A percentile compares a stretch with the other conserved stretches of the same genome.
phyloP scores from a whole-genome alignment of 2,888 invertebrate species.

The Ferdinandea cuprea region DNA sequence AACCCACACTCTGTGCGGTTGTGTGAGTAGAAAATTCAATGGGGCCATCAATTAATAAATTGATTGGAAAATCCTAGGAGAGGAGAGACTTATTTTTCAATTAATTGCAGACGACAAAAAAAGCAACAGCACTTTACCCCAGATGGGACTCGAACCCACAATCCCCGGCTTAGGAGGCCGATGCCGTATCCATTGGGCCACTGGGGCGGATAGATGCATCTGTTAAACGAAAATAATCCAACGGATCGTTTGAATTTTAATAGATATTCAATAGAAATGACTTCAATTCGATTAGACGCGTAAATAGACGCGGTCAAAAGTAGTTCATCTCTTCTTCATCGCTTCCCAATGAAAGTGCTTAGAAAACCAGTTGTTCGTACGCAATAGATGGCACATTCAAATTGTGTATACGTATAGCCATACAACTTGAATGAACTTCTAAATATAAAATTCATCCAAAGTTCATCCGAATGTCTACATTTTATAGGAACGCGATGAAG shows the following conservation, averaged over 20 bases:
- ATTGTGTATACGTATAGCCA: background rate
- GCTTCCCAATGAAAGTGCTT: too few species aligned
- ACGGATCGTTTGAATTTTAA: constrained; percentile 5
- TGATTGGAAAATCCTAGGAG: background rate
- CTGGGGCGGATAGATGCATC: constrained; percentile 75
- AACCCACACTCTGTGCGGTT: background rate
- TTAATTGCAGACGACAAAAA: constrained; percentile 20
- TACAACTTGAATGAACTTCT: constrained; percentile 42
- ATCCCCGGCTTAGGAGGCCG: constrained; percentile 79
- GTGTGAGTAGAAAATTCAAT: background rate
- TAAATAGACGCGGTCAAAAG: constrained; percentile 37
- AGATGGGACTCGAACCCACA: constrained; percentile 80
- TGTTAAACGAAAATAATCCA: constrained; percentile 42
- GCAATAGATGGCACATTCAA: background rate
- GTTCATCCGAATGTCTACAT: constrained; percentile 43
- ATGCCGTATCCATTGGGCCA: constrained; percentile 79
- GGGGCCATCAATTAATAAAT: background rate
- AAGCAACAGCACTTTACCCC: constrained; percentile 76
- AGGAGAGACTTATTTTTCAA: background rate
- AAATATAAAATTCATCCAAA: constrained; percentile 56
- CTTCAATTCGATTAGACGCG: constrained; percentile 23
- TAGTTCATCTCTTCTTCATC: background rate
- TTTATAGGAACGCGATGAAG: constrained; percentile 22
- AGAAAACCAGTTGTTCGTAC: constrained; percentile 4
- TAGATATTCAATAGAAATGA: background rate